Evolutionary conservation across 2,113 vertebrate species (phyloP).

Genomic region (Phasianus colchicus): DNA sequence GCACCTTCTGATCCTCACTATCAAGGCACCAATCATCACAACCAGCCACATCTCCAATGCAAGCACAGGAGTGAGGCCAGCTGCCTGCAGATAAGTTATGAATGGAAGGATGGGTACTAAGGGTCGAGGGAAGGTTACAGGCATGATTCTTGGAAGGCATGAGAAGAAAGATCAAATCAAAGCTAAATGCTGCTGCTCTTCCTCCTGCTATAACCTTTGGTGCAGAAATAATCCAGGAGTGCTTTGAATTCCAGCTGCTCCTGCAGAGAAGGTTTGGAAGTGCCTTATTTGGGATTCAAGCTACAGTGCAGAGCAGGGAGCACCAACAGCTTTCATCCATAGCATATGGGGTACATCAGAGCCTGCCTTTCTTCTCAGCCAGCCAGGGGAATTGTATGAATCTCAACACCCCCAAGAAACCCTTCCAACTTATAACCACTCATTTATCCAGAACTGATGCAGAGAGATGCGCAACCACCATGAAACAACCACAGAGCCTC

Average conservation of each 20-base stretch:
- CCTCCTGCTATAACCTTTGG: background rate
- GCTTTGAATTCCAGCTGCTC: background rate
- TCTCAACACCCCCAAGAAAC: background rate
- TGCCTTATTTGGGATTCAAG: background rate
- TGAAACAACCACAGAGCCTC: background rate
- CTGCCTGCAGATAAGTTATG: background rate
- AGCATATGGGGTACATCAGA: accelerated
- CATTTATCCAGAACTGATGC: accelerated
- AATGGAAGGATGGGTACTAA: background rate
- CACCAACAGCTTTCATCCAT: background rate
- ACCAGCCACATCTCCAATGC: accelerated
- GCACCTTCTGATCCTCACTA: background rate
- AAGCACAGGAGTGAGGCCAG: accelerated
- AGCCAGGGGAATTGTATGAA: background rate
- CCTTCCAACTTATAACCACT: background rate
- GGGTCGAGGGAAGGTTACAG: background rate
- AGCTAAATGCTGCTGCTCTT: background rate
- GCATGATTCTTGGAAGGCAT: background rate
- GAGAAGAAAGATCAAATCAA: background rate
- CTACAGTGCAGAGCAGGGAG: accelerated
- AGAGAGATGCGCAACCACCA: background rate
- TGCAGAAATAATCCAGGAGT: background rate
- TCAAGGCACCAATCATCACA: accelerated
- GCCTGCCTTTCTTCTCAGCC: background rate
- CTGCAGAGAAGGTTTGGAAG: background rate